phyloP scores from a whole-genome alignment of 2,113 vertebrate genomes.

The Petaurus breviceps region DNA sequence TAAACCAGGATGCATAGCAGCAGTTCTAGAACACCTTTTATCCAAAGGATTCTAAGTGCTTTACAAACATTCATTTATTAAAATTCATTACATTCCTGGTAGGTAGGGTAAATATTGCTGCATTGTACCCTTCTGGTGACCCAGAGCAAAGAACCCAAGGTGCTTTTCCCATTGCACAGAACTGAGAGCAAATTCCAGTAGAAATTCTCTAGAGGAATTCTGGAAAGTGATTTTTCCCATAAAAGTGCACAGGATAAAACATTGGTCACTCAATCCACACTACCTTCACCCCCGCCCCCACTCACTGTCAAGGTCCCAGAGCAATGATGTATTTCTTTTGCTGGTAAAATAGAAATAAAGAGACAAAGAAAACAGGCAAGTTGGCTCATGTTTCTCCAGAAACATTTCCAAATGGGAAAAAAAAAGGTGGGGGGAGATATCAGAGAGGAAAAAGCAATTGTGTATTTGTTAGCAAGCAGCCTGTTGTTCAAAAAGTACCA shows the following conservation, averaged over 20 bases:
- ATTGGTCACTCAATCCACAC: neutral
- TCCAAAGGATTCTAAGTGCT: neutral
- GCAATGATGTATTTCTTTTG: neutral
- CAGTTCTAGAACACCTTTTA: neutral
- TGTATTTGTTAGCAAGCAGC: conserved; percentile 12
- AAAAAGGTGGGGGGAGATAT: neutral
- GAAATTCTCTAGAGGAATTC: neutral
- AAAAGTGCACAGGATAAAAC: neutral
- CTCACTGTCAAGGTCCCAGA: neutral
- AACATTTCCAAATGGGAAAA: conserved; percentile 1
- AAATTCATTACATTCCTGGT: neutral
- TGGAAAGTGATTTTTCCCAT: neutral
- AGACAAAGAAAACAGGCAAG: neutral
- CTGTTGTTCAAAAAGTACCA: neutral
- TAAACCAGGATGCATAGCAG: neutral
- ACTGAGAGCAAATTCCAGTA: neutral
- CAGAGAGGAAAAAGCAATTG: neutral
- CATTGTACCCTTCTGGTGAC: neutral
- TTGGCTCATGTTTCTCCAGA: neutral
- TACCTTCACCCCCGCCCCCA: neutral
- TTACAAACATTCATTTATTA: conserved; percentile 16
- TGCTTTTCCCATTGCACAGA: neutral
- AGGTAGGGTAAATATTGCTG: neutral
- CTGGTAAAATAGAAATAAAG: neutral
- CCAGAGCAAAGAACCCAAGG: neutral